A percentile compares a stretch with the other conserved stretches of the same genome.
Evolutionary conservation across 2,888 invertebrate genomes (phyloP).

Genomic region (Patella depressa): DNA sequence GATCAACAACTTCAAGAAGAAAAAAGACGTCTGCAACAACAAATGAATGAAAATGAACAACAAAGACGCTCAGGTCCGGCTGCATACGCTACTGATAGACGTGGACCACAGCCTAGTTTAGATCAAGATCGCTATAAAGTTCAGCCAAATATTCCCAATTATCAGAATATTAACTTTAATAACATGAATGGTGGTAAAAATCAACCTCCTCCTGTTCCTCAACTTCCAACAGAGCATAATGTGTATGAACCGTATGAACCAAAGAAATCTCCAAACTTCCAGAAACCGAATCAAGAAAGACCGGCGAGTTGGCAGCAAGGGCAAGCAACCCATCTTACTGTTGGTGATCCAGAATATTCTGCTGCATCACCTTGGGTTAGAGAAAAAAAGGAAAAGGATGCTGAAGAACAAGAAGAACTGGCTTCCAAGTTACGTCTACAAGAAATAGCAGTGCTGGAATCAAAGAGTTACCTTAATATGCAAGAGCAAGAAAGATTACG

Average conservation of each 20-base stretch:
- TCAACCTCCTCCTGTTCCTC: slow-evolving; percentile 32
- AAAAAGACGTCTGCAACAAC: slow-evolving; percentile 49
- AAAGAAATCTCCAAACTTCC: slow-evolving; percentile 17
- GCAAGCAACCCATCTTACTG: slow-evolving; percentile 31
- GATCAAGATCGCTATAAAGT: not conserved
- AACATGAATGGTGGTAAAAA: slow-evolving; percentile 25
- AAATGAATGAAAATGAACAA: slow-evolving; percentile 26
- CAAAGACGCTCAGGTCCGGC: slow-evolving; percentile 13
- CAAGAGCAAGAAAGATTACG: slow-evolving; percentile 66
- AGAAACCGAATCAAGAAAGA: slow-evolving; percentile 31
- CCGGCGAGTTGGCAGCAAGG: slow-evolving; percentile 37
- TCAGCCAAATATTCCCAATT: slow-evolving; percentile 30
- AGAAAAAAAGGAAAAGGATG: slow-evolving; percentile 90
- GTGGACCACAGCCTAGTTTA: not conserved
- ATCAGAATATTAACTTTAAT: slow-evolving; percentile 45
- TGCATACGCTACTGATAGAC: slow-evolving; percentile 15
- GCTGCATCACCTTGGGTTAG: slow-evolving; percentile 85
- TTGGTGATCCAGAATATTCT: slow-evolving; percentile 36
- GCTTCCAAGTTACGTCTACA: slow-evolving; percentile 86
- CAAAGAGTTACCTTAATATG: slow-evolving; percentile 43
- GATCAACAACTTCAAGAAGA: slow-evolving; percentile 76
- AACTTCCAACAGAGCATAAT: slow-evolving; percentile 41
- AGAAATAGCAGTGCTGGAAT: slow-evolving; percentile 85
- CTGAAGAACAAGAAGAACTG: slow-evolving; percentile 82
- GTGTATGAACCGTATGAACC: slow-evolving; percentile 48